Evolutionary conservation across 2,888 invertebrate species (phyloP).

Genomic region (Archips xylosteana): DNA sequence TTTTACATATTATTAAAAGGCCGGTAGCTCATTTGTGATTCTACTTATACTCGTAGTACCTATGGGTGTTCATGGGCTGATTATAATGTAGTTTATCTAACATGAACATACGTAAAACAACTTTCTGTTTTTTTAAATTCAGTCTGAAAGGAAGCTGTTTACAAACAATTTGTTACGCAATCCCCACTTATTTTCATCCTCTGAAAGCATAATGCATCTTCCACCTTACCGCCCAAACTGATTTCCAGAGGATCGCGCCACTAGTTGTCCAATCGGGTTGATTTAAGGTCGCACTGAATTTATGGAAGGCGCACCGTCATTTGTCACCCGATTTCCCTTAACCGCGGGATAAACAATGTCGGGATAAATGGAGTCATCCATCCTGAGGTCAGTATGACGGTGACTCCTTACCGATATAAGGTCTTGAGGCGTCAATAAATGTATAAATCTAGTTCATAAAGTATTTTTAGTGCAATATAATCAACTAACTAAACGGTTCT

Average conservation of each 20-base stretch:
- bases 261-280: conserved; percentile 14
- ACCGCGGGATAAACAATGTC: conserved; percentile 36
- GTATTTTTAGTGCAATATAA: not conserved
- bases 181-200: not conserved
- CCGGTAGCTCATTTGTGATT: too few species aligned
- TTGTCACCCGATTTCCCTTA: conserved; percentile 36
- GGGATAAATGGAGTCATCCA: conserved; percentile 25
- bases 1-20: too few species aligned
- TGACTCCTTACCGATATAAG: conserved; percentile 1
- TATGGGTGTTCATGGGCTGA: too few species aligned
- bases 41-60: too few species aligned
- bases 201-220: not conserved
- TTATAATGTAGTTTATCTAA: too few species aligned
- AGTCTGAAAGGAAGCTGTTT: not conserved
- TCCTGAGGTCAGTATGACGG: not conserved
- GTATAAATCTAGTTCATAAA: not conserved
- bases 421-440: not conserved
- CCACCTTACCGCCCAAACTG: not conserved
- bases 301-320: conserved; percentile 28
- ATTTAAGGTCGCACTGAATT: conserved; percentile 24
- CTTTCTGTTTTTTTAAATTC: too few species aligned
- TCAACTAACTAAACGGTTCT: too few species aligned
- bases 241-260: not conserved
- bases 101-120: too few species aligned
- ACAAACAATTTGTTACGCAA: not conserved